These are phyloP conservation scores for Tor tambroides DNA, from an alignment of 2,113 vertebrate genomes.

Conservation along the genomic window DNA sequence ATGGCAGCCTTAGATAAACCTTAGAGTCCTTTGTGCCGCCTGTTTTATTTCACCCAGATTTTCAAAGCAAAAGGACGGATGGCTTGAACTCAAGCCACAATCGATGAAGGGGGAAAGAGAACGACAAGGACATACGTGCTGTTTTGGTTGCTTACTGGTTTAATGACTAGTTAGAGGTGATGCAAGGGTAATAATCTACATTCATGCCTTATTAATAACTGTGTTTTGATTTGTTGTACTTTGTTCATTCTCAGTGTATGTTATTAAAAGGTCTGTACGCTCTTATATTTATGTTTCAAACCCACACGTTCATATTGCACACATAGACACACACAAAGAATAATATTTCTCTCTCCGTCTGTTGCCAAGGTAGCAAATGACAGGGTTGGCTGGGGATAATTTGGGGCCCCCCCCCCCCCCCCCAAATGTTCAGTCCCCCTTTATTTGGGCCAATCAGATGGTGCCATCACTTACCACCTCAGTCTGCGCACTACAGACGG, in stretches of 20 bases:
- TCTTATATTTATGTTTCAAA: background rate
- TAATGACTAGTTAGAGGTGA: background rate
- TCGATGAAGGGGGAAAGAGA: background rate
- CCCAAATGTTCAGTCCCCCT: conserved; percentile 69
- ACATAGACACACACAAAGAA: conserved; percentile 50
- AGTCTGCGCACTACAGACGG: conserved; percentile 60
- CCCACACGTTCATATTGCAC: conserved; percentile 23
- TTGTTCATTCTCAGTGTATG: background rate
- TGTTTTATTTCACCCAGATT: conserved; percentile 69
- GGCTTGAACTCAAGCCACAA: conserved; percentile 32
- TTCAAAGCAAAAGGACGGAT: conserved; percentile 52
- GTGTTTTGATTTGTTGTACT: background rate
- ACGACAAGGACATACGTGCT: background rate
- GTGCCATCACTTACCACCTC: conserved; percentile 69
- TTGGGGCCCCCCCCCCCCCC: conserved; percentile 67
- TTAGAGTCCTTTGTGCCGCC: conserved; percentile 63
- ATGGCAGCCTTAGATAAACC: conserved; percentile 82
- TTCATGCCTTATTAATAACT: background rate
- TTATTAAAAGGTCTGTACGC: background rate
- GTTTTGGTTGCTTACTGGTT: background rate
- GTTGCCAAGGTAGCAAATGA: conserved; percentile 80
- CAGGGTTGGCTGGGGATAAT: conserved; percentile 69
- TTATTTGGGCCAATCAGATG: conserved; percentile 72
- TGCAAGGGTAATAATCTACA: background rate
- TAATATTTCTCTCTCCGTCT: conserved; percentile 68